Percentiles rank a stretch among this genome's conserved stretches.
These are phyloP conservation scores for Epizoanthus rinbou DNA, from an alignment of 92 coral and sea anemone species.

Conservation along the genomic window DNA sequence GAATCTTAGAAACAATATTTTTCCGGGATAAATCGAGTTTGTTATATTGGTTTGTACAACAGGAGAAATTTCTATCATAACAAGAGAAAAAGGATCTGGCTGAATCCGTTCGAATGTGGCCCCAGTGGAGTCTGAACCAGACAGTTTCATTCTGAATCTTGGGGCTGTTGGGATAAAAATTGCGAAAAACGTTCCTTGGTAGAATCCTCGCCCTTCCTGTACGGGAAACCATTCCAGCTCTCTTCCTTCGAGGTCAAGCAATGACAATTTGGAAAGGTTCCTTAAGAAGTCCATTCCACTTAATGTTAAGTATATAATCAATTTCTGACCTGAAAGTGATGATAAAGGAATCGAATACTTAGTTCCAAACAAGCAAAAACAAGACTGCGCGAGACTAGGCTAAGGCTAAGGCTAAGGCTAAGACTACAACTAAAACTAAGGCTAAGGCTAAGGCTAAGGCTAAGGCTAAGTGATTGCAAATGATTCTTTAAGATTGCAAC, in stretches of 20 bases:
- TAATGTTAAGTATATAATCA: slow-evolving; percentile 31
- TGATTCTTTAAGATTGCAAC: too few species aligned
- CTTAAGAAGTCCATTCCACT: slow-evolving; percentile 18
- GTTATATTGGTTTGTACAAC: background rate
- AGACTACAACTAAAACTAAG: too few species aligned
- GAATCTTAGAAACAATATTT: slow-evolving; percentile 11
- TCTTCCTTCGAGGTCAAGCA: slow-evolving; percentile 46
- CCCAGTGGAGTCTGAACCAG: slow-evolving; percentile 44
- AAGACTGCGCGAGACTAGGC: too few species aligned
- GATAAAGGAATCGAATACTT: background rate
- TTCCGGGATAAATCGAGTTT: slow-evolving; percentile 35
- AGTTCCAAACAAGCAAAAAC: too few species aligned
- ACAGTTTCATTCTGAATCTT: slow-evolving; percentile 44
- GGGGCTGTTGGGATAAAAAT: slow-evolving; percentile 40
- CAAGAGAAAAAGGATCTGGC: slow-evolving; percentile 36
- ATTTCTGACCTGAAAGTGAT: slow-evolving; percentile 11
- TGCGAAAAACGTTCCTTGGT: slow-evolving; percentile 49
- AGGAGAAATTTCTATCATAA: background rate
- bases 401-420: too few species aligned
- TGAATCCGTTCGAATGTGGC: slow-evolving; percentile 50
- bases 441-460: too few species aligned
- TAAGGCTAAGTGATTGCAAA: too few species aligned
- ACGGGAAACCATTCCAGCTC: slow-evolving; percentile 49
- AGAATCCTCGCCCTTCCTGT: slow-evolving; percentile 57
- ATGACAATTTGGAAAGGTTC: slow-evolving; percentile 24